Evolutionary conservation across 2,888 invertebrate genomes (phyloP).

Genomic region (Pyralis farinalis): DNA sequence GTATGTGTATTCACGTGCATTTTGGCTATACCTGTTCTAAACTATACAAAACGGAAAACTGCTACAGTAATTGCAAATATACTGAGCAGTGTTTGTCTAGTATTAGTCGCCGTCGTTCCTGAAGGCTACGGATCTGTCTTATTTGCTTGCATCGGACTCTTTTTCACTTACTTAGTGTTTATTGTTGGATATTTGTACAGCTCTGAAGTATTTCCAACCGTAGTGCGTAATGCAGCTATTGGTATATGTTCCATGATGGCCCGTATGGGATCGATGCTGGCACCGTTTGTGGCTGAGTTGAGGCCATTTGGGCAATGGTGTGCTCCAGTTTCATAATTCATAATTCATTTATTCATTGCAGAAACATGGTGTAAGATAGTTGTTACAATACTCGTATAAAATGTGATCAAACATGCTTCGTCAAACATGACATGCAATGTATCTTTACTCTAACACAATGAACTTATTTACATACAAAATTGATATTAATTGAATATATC

Average conservation of each 20-base stretch:
- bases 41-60: slow-evolving; percentile 82
- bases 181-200: slow-evolving; percentile 91
- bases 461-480: too few relatives aligned
- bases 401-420: too few relatives aligned
- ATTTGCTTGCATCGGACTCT: slow-evolving; percentile 86
- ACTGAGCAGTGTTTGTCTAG: slow-evolving; percentile 79
- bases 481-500: too few relatives aligned
- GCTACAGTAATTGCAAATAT: slow-evolving; percentile 81
- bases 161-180: slow-evolving; percentile 89
- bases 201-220: slow-evolving; percentile 93
- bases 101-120: slow-evolving; percentile 81
- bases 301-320: slow-evolving; percentile 79
- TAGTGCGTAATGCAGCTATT: slow-evolving; percentile 91
- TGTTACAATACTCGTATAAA: too few relatives aligned
- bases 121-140: slow-evolving; percentile 66
- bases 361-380: too few relatives aligned
- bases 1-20: slow-evolving; percentile 81
- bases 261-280: slow-evolving; percentile 90
- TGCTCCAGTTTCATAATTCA: too few relatives aligned
- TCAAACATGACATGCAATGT: too few relatives aligned
- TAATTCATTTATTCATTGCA: too few relatives aligned
- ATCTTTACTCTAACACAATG: too few relatives aligned
- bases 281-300: slow-evolving; percentile 88
- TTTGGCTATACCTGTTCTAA: slow-evolving; percentile 82
- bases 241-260: slow-evolving; percentile 93